Conservation (phyloP, 2,113 vertebrate species). For the Myotis davidii region DNA sequence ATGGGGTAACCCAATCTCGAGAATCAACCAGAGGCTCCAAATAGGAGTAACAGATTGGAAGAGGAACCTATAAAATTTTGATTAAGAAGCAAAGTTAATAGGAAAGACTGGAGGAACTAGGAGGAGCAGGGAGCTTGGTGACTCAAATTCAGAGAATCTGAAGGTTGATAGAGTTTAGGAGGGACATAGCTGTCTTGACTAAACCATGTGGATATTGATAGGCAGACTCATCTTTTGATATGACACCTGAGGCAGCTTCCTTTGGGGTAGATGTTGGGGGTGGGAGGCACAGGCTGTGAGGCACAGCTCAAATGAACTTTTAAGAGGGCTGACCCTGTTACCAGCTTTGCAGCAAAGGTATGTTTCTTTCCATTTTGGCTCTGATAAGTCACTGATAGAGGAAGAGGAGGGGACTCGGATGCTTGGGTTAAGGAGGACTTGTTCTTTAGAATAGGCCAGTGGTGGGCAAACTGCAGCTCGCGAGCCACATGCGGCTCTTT, state of each 20-base stretch:
- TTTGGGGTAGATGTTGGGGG: neutral
- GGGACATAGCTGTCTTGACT: neutral
- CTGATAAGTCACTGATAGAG: conserved; percentile 2
- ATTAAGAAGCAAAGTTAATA: conserved; percentile 46
- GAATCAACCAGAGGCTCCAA: conserved; percentile 39
- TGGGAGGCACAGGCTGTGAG: neutral
- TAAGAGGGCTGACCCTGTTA: neutral
- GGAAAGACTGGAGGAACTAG: neutral
- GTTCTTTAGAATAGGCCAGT: conserved; percentile 10
- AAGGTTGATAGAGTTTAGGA: conserved; percentile 38
- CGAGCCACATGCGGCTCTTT: too few relatives aligned
- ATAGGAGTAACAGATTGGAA: neutral
- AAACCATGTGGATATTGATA: neutral
- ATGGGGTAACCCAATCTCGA: neutral
- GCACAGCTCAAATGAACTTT: conserved; percentile 1
- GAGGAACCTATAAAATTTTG: conserved; percentile 44
- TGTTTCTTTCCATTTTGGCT: conserved; percentile 23
- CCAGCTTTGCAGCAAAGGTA: neutral
- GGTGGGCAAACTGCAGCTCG: too few relatives aligned
- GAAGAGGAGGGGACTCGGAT: neutral
- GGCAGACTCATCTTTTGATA: conserved; percentile 14
- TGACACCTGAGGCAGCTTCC: neutral
- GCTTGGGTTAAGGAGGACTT: conserved; percentile 17
- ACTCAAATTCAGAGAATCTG: neutral
- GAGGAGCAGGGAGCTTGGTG: neutral